phyloP scores from a whole-genome alignment of 2,113 vertebrate genomes.

The Caracal caracal region DNA sequence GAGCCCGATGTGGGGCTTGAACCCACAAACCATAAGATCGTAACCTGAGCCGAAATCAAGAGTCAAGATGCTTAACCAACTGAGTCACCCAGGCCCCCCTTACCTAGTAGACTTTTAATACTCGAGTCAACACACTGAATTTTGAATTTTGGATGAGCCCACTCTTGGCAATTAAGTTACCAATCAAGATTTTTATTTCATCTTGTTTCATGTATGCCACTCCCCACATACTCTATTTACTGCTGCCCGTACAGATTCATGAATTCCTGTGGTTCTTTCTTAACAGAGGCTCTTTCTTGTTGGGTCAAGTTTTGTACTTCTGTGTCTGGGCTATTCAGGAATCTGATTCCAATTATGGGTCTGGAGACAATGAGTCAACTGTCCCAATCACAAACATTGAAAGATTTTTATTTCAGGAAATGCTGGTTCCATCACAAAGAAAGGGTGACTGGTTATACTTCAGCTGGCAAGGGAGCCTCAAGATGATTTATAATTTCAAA shows the following conservation, averaged over 20 bases:
- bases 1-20: too few species aligned
- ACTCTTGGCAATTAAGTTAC: neutral
- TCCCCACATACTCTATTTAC: rapidly evolving
- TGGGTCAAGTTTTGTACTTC: neutral
- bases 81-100: too few species aligned
- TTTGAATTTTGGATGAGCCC: neutral
- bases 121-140: neutral
- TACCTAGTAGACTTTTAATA: neutral
- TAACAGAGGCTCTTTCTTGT: neutral
- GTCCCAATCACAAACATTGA: neutral
- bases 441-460: neutral
- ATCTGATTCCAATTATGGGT: neutral
- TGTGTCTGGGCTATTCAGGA: neutral
- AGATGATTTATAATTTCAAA: neutral
- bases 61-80: too few species aligned
- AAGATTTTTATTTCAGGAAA: neutral
- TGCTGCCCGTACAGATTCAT: neutral
- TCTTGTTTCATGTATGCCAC: neutral
- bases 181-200: neutral
- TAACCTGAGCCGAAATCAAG: too few species aligned
- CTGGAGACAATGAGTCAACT: neutral
- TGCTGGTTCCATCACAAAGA: neutral
- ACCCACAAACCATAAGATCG: too few species aligned
- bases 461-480: neutral
- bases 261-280: neutral